Base-by-base conservation (phyloP, 2,797 vertebrate species). In the Channa striata region DNA sequence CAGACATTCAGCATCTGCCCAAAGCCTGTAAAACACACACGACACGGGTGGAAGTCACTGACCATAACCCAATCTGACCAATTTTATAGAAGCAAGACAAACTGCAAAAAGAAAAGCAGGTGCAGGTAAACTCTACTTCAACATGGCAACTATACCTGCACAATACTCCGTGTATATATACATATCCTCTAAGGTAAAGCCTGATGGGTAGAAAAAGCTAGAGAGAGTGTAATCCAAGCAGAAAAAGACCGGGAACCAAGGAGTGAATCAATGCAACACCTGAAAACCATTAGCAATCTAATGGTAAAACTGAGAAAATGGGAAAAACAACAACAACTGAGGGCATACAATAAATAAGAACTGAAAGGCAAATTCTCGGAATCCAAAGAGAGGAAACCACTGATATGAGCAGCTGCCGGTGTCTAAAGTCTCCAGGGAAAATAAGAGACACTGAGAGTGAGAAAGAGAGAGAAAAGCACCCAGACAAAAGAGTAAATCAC, bases 401-500 rank as follows among this genome's bases (percentile, higher is more conserved):
- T 80, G 89, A 90, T 92, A 88, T 54, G 67, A 90, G 78, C 84
- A 84, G 84, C 80, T 88, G 74, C 77, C 77, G 59, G 77, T 78
- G 81, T 78, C 76, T 76, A 46, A 62, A 59, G 69, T 87, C 91
- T 89, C 89, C 59, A 39, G 85, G 86, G 90, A 60, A 59, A 34
- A 44, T 13, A 66, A 49, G 66, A 74, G 72, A 70, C 68, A 64
- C 36, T 72, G 59, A 81, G 78, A 75, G 62, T 80, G 78, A 76
- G 61, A 77, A 67, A 57, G 74, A 34, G 63, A 42, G 64, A 78
- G 61, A 88, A 70, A 77, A 68, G 72, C 59, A 81, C 72, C 68
- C 57, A 82, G 85, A 91, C 84, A 86, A 86, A 88, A 87, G 84
- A 91, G 84, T 92, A 93, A 94, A 94, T 93, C 89, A 92, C 87